These are phyloP conservation scores for Silvanus unidentatus DNA, from an alignment of 2,888 invertebrate species.

Conservation along the genomic window DNA sequence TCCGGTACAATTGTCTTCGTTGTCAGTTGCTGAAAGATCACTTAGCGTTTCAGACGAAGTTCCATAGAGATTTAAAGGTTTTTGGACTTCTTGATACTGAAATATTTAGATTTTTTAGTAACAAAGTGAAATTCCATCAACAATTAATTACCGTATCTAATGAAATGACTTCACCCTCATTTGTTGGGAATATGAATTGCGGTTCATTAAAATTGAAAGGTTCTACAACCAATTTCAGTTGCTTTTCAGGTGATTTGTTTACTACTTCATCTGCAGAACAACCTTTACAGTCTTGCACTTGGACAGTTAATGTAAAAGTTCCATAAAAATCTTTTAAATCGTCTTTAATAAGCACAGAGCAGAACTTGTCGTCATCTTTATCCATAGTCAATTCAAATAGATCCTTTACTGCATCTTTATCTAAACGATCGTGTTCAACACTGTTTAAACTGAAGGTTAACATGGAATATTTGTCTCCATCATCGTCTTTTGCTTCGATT, in stretches of 20 bases:
- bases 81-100: slow-evolving; percentile 23
- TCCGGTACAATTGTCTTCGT: slow-evolving; percentile 35
- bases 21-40: slow-evolving; percentile 50
- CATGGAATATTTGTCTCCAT: slow-evolving; percentile 22
- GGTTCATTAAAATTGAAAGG: slow-evolving; percentile 58
- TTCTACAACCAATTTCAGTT: slow-evolving; percentile 41
- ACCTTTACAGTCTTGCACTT: slow-evolving; percentile 28
- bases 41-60: slow-evolving; percentile 40
- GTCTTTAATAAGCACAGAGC: slow-evolving; percentile 42
- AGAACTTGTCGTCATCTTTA: slow-evolving; percentile 27
- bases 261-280: not conserved
- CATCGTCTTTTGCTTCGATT: slow-evolving; percentile 23
- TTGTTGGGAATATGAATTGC: slow-evolving; percentile 49
- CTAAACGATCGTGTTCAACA: no score
- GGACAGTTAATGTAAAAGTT: slow-evolving; percentile 49
- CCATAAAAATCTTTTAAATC: slow-evolving; percentile 55
- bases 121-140: no score
- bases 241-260: no score
- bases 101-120: no score
- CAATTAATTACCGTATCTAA: slow-evolving; percentile 48
- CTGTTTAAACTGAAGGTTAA: slow-evolving; percentile 35
- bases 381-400: slow-evolving; percentile 24
- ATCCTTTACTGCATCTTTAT: no score
- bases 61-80: slow-evolving; percentile 33
- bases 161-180: slow-evolving; percentile 37